Evolutionary conservation across 30 jellyfish, hydroid and myxozoan species (phyloP), one percentile per base, ranked within the genome.

Genomic region (Aurelia sp.): DNA sequence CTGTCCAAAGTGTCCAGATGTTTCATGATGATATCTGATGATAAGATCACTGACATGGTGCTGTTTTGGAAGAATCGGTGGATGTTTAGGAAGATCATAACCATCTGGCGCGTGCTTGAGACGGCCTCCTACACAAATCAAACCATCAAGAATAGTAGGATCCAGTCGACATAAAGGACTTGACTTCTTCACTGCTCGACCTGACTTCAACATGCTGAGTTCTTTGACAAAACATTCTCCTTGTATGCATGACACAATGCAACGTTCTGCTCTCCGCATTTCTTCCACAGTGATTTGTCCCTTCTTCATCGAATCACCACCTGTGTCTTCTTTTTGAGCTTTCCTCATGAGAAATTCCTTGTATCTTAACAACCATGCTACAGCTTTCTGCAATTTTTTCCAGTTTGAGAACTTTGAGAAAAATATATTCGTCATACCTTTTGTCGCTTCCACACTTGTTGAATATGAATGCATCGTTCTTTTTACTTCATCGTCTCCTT

Each of bases 401-500:
- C 87, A 75, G 13, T 17, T 11, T 5, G 84, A 78, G 16, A 16
- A 19, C n/a, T 65, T 19, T 5, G 8, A 27, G 33, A 27, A 27
- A 27, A 27, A 27, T 27, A 27, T 27, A 27, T 27, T 27, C 33
- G 33, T 27, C 31, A 47, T 63, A 50, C 73, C 33, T 40, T 21
- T 16, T 9, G 22, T 21, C 0, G 30, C 52, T 11, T 38, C 31
- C 63, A 5, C 63, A 27, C 31, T 40, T 1, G 31, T 63, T 31
- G 81, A 64, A 70, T 22, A 70, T 33, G 86, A 74, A 16, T 50
- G 47, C 18, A 51, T 18, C 22, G 13, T 18, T 24, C 15, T 50
- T 21, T 64, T 80, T 48, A 80, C 18, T n/a, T 80, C 91, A 9
- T 19, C 81, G 48, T 80, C 72, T 9, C 63, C 91, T 4, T 63